phyloP scores from a whole-genome alignment of 1,140 invertebrate species.

The Teleogryllus occipitalis region DNA sequence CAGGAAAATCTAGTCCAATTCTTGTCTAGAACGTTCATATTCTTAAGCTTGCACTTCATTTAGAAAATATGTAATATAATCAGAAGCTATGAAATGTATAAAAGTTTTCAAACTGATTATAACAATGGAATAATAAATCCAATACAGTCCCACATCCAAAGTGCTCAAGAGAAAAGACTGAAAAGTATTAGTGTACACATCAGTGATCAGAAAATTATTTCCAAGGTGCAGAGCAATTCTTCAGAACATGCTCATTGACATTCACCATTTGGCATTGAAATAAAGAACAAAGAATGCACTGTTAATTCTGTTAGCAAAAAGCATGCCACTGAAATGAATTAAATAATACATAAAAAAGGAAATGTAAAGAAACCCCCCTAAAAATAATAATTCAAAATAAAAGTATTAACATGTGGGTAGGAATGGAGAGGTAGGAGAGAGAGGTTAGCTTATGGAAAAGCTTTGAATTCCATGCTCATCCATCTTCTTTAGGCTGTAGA shows the following conservation, averaged over 20 bases:
- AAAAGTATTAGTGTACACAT: not conserved
- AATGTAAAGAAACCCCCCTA: not conserved
- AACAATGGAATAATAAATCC: not conserved
- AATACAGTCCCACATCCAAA: not conserved
- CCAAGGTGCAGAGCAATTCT: not conserved
- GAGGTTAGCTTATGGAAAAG: not conserved
- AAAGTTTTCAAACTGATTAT: not conserved
- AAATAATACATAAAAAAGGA: not conserved
- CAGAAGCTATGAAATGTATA: not conserved
- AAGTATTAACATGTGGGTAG: constrained; percentile 10
- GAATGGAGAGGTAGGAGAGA: constrained; percentile 10
- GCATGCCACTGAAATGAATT: not conserved
- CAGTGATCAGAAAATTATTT: constrained; percentile 2
- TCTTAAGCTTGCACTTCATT: not conserved
- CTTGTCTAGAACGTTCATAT: not conserved
- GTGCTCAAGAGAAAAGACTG: not conserved
- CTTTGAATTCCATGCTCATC: constrained; percentile 22
- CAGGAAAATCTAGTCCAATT: not conserved
- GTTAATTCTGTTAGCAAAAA: not conserved
- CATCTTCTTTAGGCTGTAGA: constrained; percentile 24
- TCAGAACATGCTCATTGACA: not conserved
- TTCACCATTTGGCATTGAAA: not conserved
- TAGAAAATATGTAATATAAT: not conserved
- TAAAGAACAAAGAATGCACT: not conserved
- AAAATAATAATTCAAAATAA: not conserved